phyloP scores from a whole-genome alignment of 2,797 vertebrate species.

The Peromyscus eremicus region DNA sequence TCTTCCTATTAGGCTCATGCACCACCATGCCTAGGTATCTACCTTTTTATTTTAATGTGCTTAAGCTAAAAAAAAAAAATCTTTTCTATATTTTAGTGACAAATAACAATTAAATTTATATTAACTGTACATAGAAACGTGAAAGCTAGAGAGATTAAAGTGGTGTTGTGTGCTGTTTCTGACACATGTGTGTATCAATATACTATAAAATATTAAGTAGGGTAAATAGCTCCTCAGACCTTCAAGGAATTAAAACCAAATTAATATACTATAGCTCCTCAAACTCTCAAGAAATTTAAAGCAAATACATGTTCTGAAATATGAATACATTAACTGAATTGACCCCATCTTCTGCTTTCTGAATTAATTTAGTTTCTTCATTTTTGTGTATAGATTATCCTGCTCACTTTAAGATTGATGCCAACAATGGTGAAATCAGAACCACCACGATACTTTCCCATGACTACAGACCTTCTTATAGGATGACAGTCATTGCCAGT shows the following conservation, averaged over 20 bases:
- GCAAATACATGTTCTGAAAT: constrained; percentile 11
- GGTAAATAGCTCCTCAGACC: background rate
- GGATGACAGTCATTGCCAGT: constrained; percentile 89
- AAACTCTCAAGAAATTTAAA: background rate
- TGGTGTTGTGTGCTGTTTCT: background rate
- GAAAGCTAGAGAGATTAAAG: background rate
- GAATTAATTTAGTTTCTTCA: constrained; percentile 4
- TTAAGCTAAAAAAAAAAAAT: constrained; percentile 20
- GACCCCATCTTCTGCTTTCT: constrained; percentile 4
- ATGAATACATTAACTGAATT: background rate
- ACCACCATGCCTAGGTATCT: background rate
- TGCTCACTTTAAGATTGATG: constrained; percentile 92
- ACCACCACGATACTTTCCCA: constrained; percentile 88
- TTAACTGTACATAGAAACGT: background rate
- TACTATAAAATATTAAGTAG: background rate
- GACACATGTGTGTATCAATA: background rate
- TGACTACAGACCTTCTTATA: constrained; percentile 87
- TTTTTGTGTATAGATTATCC: constrained; percentile 75
- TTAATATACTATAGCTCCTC: background rate
- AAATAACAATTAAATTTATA: constrained; percentile 1
- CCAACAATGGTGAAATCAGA: constrained; percentile 92
- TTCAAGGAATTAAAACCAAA: background rate
- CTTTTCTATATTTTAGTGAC: background rate
- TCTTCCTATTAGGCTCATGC: background rate
- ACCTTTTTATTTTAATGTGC: background rate